Base-by-base conservation (phyloP, 2,888 invertebrate genomes). In the Abscondita cerata region DNA sequence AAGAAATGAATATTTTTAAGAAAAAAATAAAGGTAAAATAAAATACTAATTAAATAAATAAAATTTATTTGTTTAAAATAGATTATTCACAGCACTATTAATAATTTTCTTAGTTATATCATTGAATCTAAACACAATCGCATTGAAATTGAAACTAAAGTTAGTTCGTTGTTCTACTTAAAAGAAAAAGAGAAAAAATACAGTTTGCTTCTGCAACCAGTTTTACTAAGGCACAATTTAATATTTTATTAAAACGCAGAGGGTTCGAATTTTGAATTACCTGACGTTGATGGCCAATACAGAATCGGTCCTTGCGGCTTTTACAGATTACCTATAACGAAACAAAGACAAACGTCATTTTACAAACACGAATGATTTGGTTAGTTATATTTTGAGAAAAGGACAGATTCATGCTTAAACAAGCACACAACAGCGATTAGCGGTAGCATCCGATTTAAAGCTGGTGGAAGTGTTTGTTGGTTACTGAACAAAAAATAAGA, bases 321-420 rank as follows among this genome's bases (percentile, higher is more conserved):
- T 78, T 78, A 80, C 75, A 74, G 76, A 75, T 76, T 76, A 81
- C 81, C 81, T 81, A 80, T 73, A 80, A 80, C 72, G 73, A 77
- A 74, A 76, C 65, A 72, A 41, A 44, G 25, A 44, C 6, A 44
- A 41, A 44, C 41, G 52, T 58, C 58, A 58, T 52, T 50, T 52
- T 25, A 48, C 38, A 53, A 55, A 54, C 18, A 48, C 15, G 38
- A 33, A 53, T 52, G 46, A 47, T 48, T 18, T 18, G 1, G 44
- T 44, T 44, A 44, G 38, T 12, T 31, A 13, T 3, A 8, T 13
- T 12, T 15, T 40, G n/a, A 12, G 5, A 19, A 1, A 11, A 18
- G 44, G 19, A 25, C 2, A 25, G 6, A 2, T 11, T 11, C 50
- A 50, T 13, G 34, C 31, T 40, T 40, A 40, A 40, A 40, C 44